Evolutionary conservation across 2,797 vertebrate genomes (phyloP), one percentile per base, ranked within the genome.

Genomic region (Tadarida brasiliensis): DNA sequence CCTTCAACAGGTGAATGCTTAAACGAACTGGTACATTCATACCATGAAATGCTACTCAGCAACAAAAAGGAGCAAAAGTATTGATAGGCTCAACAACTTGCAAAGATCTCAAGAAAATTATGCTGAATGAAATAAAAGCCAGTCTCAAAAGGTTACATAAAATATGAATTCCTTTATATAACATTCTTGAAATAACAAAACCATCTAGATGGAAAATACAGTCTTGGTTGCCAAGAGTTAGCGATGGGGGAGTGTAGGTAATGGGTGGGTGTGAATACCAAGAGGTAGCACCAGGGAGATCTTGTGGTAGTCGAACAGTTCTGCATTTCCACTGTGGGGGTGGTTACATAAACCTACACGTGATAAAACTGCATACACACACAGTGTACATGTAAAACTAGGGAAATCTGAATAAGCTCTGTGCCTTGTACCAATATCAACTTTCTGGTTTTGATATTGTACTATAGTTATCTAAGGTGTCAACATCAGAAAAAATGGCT

Each of bases 31-130:
- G 28, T 68, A 63, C 15, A 86, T 91, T 85, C 35, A 67, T 68
- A 71, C 19, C 51, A 84, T 20, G 17, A 26, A 80, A 73, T 87
- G 70, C 70, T 89, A 90, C 35, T 93, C 22, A 76, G 61, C 39
- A 94, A 91, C 67, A 63, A 94, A 94, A 95, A 81, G 63, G 73
- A 85, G 49, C 16, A 83, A 84, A 84, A 92, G 65, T 76, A 70
- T 30, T 77, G 61, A 68, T 26, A 90, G 17, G 90, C 35, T 67
- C 28, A 81, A 87, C 39, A 87, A 81, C 81, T 85, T 82, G 68
- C 26, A 70, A 65, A 51, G 54, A 78, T 65, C 56, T 96, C 74
- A 81, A 44, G 39, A 90, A 87, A 93, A 82, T 57, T 71, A 73
- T 70, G 65, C 56, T 74, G 47, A 80, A 81, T 85, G 56, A 7